Percentiles rank a stretch among this genome's conserved stretches.
Conservation (phyloP, 1,140 invertebrate species). For the Caenorhabditis elegans region DNA sequence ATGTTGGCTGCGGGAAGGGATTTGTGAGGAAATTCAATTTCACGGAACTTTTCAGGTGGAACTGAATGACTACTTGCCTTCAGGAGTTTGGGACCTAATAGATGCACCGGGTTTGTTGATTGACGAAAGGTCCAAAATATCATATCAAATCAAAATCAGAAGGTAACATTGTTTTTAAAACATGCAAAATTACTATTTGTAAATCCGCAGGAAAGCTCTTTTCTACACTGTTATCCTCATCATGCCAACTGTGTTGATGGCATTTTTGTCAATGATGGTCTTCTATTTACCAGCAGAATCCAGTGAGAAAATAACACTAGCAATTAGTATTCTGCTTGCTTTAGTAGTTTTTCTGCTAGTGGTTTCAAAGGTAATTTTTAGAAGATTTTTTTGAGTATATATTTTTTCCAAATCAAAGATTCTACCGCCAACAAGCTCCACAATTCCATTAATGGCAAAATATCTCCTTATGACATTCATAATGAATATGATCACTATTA, state of each 20-base stretch:
- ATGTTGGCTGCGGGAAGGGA: constrained; percentile 68
- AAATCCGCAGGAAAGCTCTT: constrained; percentile 78
- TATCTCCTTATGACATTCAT: constrained; percentile 98
- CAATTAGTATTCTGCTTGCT: constrained; percentile 95
- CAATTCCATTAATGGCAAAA: constrained; percentile 92
- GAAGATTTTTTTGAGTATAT: neutral
- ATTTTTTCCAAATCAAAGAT: constrained; percentile 70
- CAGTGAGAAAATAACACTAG: constrained; percentile 89
- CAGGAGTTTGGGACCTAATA: constrained; percentile 97
- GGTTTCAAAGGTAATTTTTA: constrained; percentile 79
- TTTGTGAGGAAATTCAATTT: neutral
- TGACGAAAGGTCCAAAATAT: constrained; percentile 60
- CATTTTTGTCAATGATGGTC: constrained; percentile 93
- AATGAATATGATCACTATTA: constrained; percentile 97
- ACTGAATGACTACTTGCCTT: constrained; percentile 85
- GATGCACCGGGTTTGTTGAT: constrained; percentile 83
- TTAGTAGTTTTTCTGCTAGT: constrained; percentile 96
- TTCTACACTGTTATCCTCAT: constrained; percentile 99
- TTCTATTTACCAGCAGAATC: constrained; percentile 86
- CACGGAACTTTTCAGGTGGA: constrained; percentile 74
- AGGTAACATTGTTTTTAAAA: constrained; percentile 45
- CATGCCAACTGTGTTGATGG: constrained; percentile 93
- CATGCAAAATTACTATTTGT: neutral
- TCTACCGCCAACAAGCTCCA: constrained; percentile 89
- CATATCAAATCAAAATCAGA: constrained; percentile 60